Base-by-base conservation (phyloP, 2,888 invertebrate species). In the Noctua comes region DNA sequence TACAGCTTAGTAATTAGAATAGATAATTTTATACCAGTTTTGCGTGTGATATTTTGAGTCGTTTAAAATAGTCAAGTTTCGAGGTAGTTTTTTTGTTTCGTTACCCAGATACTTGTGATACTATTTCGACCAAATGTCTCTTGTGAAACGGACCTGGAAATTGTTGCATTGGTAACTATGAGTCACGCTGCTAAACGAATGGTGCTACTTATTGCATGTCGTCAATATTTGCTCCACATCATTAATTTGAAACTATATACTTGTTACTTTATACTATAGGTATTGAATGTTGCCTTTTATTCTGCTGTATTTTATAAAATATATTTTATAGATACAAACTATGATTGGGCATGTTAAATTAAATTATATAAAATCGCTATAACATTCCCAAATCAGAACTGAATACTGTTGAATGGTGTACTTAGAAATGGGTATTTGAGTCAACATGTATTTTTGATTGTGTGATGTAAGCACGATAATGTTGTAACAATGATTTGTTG, bases 351-450 rank as follows among this genome's bases (percentile, higher is more conserved):
- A 80, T 84, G 76, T 82, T 80, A 64, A 83, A 85, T 81, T 68
- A 83, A 85, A 88, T 84, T 89, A 87, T 79, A 83, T 80, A 90
- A 87, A 91, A 91, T 91, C 91, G 76, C 91, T 90, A 91, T 92
- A 91, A 95, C 95, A 95, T 95, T 95, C 95, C 95, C 93, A 86
- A 91, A 88, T 90, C 89, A 88, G 91, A 88, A 87, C 85, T 89
- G 80, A 82, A 81, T 86, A 84, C 80, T 74, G 77, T 80, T 82
- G 80, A 80, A 85, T 76, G 76, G 75, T 85, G 77, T 85, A 81
- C 80, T 82, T 86, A 83, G 72, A 76, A 76, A 76, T 84, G 72
- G 57, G 68, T 83, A 79, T 86, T 69, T 79, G 76, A 82, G 76
- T 72, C 86, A 81, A 83, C 84, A 79, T 73, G 70, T 85, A 75